Evolutionary conservation across 2,113 vertebrate species (phyloP).

Genomic region (Sceloporus undulatus): DNA sequence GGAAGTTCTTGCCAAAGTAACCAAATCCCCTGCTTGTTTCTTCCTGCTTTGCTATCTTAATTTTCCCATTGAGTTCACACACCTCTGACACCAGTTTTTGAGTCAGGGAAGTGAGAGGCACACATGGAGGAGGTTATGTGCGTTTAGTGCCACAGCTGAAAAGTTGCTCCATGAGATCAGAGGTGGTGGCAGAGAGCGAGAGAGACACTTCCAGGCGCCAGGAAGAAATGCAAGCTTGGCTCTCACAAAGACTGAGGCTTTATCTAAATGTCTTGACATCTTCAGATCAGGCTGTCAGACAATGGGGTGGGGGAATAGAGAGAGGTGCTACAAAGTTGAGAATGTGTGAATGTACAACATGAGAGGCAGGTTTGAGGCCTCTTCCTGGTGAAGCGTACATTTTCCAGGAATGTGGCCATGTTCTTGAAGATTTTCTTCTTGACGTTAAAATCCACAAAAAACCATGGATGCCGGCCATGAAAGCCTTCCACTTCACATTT

Average conservation of each 20-base stretch:
- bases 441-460: too few relatives aligned
- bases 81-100: constrained; percentile 38
- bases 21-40: constrained; percentile 59
- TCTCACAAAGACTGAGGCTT: constrained; percentile 46
- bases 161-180: not conserved
- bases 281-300: not conserved
- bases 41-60: constrained; percentile 21
- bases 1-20: constrained; percentile 75
- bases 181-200: constrained; percentile 12
- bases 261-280: constrained; percentile 69
- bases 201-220: constrained; percentile 65
- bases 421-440: too few relatives aligned
- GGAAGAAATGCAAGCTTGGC: constrained; percentile 61
- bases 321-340: not conserved
- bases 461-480: too few relatives aligned
- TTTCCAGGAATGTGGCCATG: not conserved
- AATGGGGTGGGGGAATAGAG: too few relatives aligned
- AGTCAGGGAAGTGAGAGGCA: rapidly evolving
- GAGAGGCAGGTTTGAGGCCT: not conserved
- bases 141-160: constrained; percentile 44
- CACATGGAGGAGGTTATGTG: constrained; percentile 65
- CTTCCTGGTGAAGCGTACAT: not conserved
- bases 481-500: too few relatives aligned
- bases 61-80: not conserved
- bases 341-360: not conserved